Evolutionary conservation across 2,888 invertebrate genomes (phyloP).

Genomic region (Leucophora obtusa): DNA sequence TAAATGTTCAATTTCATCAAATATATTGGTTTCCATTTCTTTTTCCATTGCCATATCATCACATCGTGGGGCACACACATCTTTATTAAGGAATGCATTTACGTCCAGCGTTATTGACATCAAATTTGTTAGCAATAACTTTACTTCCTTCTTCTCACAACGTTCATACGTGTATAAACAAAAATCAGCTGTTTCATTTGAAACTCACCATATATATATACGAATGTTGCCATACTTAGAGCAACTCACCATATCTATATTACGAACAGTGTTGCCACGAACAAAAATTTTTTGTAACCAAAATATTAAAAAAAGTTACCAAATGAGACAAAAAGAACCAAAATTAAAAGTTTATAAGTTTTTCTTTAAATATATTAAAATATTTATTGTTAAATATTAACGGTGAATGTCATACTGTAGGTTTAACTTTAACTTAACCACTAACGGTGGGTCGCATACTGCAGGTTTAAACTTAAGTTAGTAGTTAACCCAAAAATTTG

Average conservation of each 20-base stretch:
- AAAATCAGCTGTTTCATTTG: not conserved
- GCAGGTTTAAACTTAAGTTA: too few species aligned
- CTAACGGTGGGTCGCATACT: too few species aligned
- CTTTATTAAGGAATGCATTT: constrained; percentile 63
- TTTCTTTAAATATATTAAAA: too few species aligned
- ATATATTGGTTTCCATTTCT: constrained; percentile 64
- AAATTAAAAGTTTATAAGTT: too few species aligned
- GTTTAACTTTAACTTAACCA: too few species aligned
- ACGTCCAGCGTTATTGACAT: constrained; percentile 66
- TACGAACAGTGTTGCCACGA: not conserved
- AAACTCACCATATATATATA: not conserved
- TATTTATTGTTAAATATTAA: too few species aligned
- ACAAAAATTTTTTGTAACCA: too few species aligned
- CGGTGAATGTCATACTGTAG: too few species aligned
- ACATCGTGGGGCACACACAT: constrained; percentile 47
- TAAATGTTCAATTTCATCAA: constrained; percentile 66
- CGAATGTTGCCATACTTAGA: not conserved
- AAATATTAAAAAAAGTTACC: too few species aligned
- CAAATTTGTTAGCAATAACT: not conserved
- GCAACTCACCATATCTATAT: too few species aligned
- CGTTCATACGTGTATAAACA: not conserved
- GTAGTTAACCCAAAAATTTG: too few species aligned
- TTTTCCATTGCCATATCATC: constrained; percentile 59
- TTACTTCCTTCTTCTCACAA: not conserved
- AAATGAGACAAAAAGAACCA: too few species aligned